Evolutionary conservation across 2,113 vertebrate genomes (phyloP).

Genomic region (Carassius auratus): DNA sequence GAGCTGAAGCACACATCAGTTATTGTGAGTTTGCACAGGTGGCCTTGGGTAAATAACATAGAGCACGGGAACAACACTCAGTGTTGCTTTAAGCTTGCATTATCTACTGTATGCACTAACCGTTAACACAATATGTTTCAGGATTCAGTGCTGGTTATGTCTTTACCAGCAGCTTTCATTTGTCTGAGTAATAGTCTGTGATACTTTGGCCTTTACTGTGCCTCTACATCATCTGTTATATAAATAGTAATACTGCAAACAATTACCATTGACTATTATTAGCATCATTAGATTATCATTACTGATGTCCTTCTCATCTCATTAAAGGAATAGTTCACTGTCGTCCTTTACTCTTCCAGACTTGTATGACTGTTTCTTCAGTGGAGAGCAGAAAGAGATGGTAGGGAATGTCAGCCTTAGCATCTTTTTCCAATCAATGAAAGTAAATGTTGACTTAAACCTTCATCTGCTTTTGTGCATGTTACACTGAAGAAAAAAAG

Average conservation of each 20-base stretch:
- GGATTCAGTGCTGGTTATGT: not conserved
- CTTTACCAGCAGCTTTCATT: conserved; percentile 8
- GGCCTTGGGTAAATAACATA: conserved; percentile 52
- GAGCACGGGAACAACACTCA: conserved; percentile 26
- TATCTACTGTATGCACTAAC: not conserved
- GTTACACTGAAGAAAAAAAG: no score
- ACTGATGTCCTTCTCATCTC: not conserved
- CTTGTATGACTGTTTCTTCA: not conserved
- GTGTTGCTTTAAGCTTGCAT: not conserved
- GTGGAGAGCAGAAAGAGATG: not conserved
- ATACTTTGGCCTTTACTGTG: conserved; percentile 4
- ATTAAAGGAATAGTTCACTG: not conserved
- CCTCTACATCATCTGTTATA: conserved; percentile 19
- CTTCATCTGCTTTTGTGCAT: no score
- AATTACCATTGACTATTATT: conserved; percentile 26
- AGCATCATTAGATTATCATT: conserved; percentile 8
- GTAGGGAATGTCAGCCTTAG: not conserved
- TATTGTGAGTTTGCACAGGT: conserved; percentile 56
- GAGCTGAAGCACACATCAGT: conserved; percentile 18
- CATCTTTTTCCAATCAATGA: no score
- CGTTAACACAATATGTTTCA: conserved; percentile 5
- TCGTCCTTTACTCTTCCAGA: not conserved
- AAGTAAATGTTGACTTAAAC: no score
- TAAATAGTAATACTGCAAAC: conserved; percentile 41
- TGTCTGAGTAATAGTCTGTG: conserved; percentile 11